Evolutionary conservation across 1,140 invertebrate species (phyloP).

Genomic region (Periplaneta americana): DNA sequence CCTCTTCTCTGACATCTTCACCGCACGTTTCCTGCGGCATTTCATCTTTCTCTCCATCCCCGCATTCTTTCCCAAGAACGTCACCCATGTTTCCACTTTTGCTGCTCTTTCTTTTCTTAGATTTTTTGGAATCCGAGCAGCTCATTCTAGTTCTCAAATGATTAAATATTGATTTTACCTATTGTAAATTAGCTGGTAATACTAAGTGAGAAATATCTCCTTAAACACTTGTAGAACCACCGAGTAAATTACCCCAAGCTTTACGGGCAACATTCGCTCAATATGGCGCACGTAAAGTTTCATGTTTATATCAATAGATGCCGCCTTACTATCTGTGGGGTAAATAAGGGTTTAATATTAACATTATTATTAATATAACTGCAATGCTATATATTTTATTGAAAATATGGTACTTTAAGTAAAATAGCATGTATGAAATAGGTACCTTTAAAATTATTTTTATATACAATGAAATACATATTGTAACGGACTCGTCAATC

Average conservation of each 20-base stretch:
- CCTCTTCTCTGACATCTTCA: conserved; percentile 21
- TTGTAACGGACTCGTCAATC: too few species aligned
- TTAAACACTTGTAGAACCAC: neutral
- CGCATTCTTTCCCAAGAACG: conserved; percentile 32
- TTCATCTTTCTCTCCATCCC: conserved; percentile 26
- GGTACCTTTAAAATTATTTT: too few species aligned
- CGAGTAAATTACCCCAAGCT: conserved; percentile 4
- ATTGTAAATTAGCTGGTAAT: neutral
- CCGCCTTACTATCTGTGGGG: neutral
- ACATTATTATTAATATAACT: too few species aligned
- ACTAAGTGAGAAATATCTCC: neutral
- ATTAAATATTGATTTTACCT: conserved; percentile 7
- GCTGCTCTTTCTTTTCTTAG: conserved; percentile 22
- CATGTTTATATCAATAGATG: neutral
- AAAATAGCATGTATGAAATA: too few species aligned
- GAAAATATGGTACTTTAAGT: too few species aligned
- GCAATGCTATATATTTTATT: too few species aligned
- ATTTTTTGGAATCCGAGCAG: conserved; percentile 25
- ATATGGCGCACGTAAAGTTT: conserved; percentile 3
- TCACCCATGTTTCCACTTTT: conserved; percentile 32
- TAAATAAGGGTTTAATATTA: too few species aligned
- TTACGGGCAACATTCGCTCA: conserved; percentile 14
- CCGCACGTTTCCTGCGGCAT: conserved; percentile 14
- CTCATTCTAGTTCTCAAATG: conserved; percentile 23
- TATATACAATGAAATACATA: too few species aligned